Conservation (phyloP, 2,888 invertebrate genomes). For the Hirtodrosophila duncani region DNA sequence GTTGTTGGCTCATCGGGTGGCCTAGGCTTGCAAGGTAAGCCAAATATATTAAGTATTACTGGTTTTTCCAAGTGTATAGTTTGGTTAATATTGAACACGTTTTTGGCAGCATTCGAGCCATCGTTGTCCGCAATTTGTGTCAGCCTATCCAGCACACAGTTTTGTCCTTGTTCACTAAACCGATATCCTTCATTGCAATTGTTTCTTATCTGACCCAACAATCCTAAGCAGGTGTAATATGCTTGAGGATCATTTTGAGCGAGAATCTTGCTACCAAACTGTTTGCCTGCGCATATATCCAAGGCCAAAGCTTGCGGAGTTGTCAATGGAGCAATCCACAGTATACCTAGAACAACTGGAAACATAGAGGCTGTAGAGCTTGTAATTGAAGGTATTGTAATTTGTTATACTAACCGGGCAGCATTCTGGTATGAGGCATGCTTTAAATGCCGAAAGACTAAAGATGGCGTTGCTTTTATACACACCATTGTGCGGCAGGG, state of each 20-base stretch:
- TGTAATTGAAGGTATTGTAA: too few species aligned
- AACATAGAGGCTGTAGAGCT: too few species aligned
- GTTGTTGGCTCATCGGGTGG: too few species aligned
- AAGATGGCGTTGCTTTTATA: too few species aligned
- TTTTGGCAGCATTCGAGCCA: neutral
- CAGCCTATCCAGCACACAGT: conserved; percentile 14
- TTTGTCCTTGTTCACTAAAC: conserved; percentile 22
- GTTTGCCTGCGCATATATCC: conserved; percentile 24
- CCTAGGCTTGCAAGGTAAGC: neutral
- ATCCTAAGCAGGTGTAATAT: conserved; percentile 34
- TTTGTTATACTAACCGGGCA: too few species aligned
- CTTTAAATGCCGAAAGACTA: too few species aligned
- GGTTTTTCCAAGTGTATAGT: conserved; percentile 28
- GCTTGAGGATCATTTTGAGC: conserved; percentile 10
- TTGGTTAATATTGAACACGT: conserved; percentile 34
- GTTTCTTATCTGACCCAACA: conserved; percentile 23
- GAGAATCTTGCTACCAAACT: conserved; percentile 28
- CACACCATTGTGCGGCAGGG: too few species aligned
- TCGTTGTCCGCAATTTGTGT: neutral
- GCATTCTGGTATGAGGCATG: too few species aligned
- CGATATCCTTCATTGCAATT: conserved; percentile 28
- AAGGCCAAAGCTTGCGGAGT: conserved; percentile 5
- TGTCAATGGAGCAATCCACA: conserved; percentile 23
- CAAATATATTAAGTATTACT: conserved; percentile 26
- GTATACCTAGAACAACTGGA: too few species aligned